Base-by-base conservation (phyloP, 1,140 invertebrate genomes). In the Copidosoma floridanum region DNA sequence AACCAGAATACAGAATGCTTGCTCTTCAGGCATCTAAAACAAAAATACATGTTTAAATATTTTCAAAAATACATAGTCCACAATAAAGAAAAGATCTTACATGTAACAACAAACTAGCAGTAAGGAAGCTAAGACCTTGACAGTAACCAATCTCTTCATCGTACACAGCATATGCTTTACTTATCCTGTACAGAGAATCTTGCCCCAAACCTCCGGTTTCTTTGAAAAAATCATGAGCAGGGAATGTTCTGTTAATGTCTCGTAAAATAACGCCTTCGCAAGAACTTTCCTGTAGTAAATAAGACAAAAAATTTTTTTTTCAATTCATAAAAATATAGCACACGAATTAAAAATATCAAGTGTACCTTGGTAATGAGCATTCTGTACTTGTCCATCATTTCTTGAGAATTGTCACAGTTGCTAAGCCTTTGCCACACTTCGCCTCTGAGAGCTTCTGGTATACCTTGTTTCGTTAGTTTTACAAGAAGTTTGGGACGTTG, bases 81-180 rank as follows among this genome's bases (percentile, higher is more conserved):
- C 6, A 32, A 32, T 12, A 32, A 29, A 26, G 57, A 3, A 52
- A 23, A 41, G 10, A 44, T 85, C 90, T 87, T 80, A 98, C 95
- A 82, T 99, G 97, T 57, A 99, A 81, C 12, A 99, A 81, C 47
- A 99, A 81, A 62, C 95, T 94, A 65, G 97, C 97, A 52, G 94
- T 94, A 37, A 99, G 82, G 77, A 99, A 99, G 76, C 95, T 98
- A 21, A 99, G 84, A 21, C 97, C 97, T 81, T 99, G 98, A 79
- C 97, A 99, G 81, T 99, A 99, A 29, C 95, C 94, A 63, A 99
- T 93, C 82, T 99, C 97, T 64, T 90, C 88, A 77, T 99, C 97
- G 78, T 96, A 94, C 3, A 98, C 90, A 21, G 97, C 94, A 79
- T 99, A 99, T 0, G 96, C 97, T 79, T 95, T 93, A 68, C 93